phyloP scores from a whole-genome alignment of 2,113 vertebrate species.

The Saccopteryx leptura region DNA sequence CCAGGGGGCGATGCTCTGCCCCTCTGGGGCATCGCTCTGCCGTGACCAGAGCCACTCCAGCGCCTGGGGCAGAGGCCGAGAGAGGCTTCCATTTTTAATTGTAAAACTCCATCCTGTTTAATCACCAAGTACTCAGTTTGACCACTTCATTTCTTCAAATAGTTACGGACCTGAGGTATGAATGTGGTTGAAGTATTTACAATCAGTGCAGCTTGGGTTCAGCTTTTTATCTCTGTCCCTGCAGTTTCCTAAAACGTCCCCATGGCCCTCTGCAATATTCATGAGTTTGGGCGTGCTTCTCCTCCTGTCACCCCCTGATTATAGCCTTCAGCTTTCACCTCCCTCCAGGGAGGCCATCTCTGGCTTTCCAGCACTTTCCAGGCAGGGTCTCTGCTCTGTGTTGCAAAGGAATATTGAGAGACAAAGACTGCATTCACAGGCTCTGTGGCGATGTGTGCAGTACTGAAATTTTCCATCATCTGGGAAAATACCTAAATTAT shows the following conservation, averaged over 20 bases:
- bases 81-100: not conserved
- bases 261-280: not conserved
- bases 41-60: too few species aligned
- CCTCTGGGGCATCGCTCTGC: too few species aligned
- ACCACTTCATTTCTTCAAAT: slow-evolving; percentile 7
- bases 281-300: not conserved
- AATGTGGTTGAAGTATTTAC: slow-evolving; percentile 1
- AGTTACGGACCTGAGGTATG: not conserved
- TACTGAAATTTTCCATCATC: slow-evolving; percentile 27
- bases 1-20: too few species aligned
- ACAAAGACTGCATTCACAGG: not conserved
- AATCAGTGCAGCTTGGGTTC: not conserved
- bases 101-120: not conserved
- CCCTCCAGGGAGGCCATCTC: not conserved
- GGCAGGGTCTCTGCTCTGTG: not conserved
- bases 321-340: not conserved
- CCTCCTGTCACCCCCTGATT: not conserved
- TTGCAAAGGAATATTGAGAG: not conserved
- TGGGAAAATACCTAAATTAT: not conserved
- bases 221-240: not conserved
- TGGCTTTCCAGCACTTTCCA: not conserved
- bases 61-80: too few species aligned
- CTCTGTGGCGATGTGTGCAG: not conserved
- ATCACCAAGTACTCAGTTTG: not conserved
- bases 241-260: not conserved